Evolutionary conservation across 2,113 vertebrate species (phyloP), one percentile per base, ranked within the genome.

Genomic region (mouse (Mus musculus)): DNA sequence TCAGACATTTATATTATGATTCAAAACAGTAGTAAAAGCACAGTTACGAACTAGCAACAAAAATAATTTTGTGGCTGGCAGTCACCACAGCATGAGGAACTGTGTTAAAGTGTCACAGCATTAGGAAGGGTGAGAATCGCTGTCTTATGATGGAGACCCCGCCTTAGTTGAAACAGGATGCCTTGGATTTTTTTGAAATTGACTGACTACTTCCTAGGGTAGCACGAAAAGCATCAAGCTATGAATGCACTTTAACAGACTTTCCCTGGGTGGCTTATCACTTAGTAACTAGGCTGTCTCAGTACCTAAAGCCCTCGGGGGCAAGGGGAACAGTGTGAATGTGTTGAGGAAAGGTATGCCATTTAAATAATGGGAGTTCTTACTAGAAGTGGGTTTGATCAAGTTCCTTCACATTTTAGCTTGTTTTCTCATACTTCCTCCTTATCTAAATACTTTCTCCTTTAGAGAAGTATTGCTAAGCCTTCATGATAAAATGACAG

Each of bases 261-360:
- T 71, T 42, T 93, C 8, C n/a, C 49, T 1, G 12, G 2, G 17
- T 20, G 24, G 30, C 71, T 71, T 88, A 93, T 95, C 82, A 92
- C 33, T 95, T 94, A 96, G 59, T 80, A 82, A 76, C 87, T 91
- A 97, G 91, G 22, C 72, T 85, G 42, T 89, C 89, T 98, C 73
- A 77, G 26, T 5, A 26, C 39, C 65, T 82, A 84, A n/a, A 42
- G 49, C n/a, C 91, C 77, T 85, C 36, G 88, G 95, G 92, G 96
- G 91, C 61, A 85, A 61, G 52, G 92, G 67, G 1, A 36, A 30
- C 22, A 33, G 30, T 91, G 36, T 63, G 82, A 65, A 88, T 93
- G 81, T 96, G 80, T 36, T 89, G 39, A 87, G 73, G 76, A 92
- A 65, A 95, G 63, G 22, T 42, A 82, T 84, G 20, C 28, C 39